These are phyloP conservation scores for Acrocephalus scirpaceus DNA, from an alignment of 2,797 vertebrate genomes.

Conservation along the genomic window DNA sequence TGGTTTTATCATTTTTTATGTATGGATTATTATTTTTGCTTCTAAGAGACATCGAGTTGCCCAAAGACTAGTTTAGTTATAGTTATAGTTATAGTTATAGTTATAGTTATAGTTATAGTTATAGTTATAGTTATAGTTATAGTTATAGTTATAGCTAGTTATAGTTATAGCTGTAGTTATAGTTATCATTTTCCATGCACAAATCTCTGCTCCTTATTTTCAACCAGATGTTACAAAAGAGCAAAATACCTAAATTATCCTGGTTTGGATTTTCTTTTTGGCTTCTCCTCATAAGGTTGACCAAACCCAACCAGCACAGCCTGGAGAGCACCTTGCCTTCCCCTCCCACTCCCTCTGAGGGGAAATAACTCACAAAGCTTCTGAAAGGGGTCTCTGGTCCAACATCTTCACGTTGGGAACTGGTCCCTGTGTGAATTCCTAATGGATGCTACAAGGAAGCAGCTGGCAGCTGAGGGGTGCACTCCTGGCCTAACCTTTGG, in stretches of 20 bases:
- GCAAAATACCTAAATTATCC: neutral
- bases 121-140: no score
- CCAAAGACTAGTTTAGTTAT: neutral
- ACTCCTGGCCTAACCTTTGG: neutral
- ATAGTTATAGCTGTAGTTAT: no score
- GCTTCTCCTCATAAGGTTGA: neutral
- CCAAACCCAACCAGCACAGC: neutral
- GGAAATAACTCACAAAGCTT: rapidly evolving
- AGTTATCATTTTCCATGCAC: neutral
- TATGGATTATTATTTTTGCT: neutral
- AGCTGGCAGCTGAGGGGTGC: neutral
- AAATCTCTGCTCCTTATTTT: neutral
- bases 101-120: no score
- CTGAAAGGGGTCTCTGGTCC: neutral
- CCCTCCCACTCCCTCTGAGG: neutral
- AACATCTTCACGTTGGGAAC: rapidly evolving
- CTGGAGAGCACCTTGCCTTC: no score
- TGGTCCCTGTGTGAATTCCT: neutral
- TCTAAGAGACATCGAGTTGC: neutral
- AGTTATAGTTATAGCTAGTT: no score
- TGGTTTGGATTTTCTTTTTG: neutral
- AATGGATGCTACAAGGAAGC: neutral
- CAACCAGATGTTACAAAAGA: neutral
- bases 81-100: no score
- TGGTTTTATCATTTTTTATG: neutral